These are phyloP conservation scores for Poecilus cupreus DNA, from an alignment of 2,888 invertebrate genomes.

Conservation along the genomic window DNA sequence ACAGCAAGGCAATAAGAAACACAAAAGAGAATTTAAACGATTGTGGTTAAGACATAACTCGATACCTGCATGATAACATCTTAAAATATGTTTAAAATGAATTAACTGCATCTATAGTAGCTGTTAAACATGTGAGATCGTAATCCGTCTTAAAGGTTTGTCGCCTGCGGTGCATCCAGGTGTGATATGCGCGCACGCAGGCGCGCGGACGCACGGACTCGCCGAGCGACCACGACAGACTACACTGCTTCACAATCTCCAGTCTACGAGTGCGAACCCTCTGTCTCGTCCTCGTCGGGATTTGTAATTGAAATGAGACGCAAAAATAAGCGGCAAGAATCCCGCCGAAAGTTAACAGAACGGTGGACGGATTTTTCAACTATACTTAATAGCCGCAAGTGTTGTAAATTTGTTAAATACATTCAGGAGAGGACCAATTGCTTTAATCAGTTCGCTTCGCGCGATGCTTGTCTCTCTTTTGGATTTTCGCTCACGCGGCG, in stretches of 20 bases:
- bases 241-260: not conserved
- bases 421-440: constrained; percentile 56
- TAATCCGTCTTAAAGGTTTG: constrained; percentile 55
- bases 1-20: not conserved
- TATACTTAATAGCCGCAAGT: constrained; percentile 58
- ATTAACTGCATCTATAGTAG: constrained; percentile 18
- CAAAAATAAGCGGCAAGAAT: constrained; percentile 35
- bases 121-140: constrained; percentile 55
- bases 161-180: constrained; percentile 51
- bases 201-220: not conserved
- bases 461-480: not conserved
- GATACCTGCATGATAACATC: not conserved
- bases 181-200: constrained; percentile 1
- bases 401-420: constrained; percentile 58
- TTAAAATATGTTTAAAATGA: constrained; percentile 21
- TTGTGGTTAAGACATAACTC: constrained; percentile 27
- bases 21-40: not conserved
- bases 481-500: constrained; percentile 14
- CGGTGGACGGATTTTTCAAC: constrained; percentile 49
- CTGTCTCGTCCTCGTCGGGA: constrained; percentile 43
- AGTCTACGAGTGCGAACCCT: not conserved
- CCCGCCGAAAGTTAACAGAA: constrained; percentile 26
- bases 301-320: constrained; percentile 59
- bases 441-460: constrained; percentile 61
- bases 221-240: too few species aligned